A percentile compares a stretch with the other conserved stretches of the same genome.
Evolutionary conservation across 2,888 invertebrate species (phyloP).

Genomic region (Euplagia quadripunctaria): DNA sequence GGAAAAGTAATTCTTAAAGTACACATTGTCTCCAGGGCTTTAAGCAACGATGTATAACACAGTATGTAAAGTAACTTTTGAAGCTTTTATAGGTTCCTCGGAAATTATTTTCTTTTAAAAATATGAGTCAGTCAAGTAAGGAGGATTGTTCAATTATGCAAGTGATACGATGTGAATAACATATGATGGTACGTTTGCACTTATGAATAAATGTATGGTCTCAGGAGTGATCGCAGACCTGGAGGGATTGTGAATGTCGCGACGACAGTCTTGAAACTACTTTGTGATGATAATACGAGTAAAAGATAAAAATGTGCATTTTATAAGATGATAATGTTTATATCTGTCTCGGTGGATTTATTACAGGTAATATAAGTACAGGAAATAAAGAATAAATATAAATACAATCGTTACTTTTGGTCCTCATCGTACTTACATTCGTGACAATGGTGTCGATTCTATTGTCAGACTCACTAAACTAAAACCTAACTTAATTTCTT

Average conservation of each 20-base stretch:
- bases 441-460: too few species aligned
- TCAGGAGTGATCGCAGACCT: conserved; percentile 29
- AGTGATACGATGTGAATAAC: conserved; percentile 14
- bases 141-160: conserved; percentile 40
- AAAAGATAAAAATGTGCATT: background rate
- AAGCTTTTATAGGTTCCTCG: background rate
- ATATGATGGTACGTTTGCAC: conserved; percentile 28
- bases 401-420: too few species aligned
- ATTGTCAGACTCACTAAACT: too few species aligned
- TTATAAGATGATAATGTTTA: background rate
- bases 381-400: too few species aligned
- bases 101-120: conserved; percentile 1
- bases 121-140: background rate
- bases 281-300: background rate
- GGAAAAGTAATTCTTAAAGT: too few species aligned
- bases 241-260: conserved; percentile 24
- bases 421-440: too few species aligned
- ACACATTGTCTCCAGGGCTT: background rate
- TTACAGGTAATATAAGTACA: background rate
- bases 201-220: conserved; percentile 41
- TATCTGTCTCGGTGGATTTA: background rate
- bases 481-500: too few species aligned
- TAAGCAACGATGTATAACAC: background rate
- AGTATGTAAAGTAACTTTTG: background rate
- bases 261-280: conserved; percentile 13